Evolutionary conservation across 2,797 vertebrate genomes (phyloP).

Genomic region (Anguilla marmorata): DNA sequence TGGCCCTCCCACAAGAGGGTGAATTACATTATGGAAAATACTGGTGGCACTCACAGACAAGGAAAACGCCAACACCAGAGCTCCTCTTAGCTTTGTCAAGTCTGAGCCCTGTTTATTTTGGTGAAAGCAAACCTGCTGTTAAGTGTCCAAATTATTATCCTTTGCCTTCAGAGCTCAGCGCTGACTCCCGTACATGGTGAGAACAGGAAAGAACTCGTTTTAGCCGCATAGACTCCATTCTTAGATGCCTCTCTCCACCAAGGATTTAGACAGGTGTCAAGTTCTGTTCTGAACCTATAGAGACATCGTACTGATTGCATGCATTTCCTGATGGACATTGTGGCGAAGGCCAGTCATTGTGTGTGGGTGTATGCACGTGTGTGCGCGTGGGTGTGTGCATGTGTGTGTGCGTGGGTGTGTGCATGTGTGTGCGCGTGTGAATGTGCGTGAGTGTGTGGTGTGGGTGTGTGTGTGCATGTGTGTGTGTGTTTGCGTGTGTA

Average conservation of each 20-base stretch:
- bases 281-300: background rate
- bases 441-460: background rate
- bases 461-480: background rate
- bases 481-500: no score
- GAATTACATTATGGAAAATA: background rate
- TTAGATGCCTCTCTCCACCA: background rate
- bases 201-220: background rate
- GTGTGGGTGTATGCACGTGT: slow-evolving; percentile 10
- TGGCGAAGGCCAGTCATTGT: background rate
- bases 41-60: background rate
- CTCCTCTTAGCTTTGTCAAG: background rate
- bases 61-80: background rate
- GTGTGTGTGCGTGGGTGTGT: background rate
- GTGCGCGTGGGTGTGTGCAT: background rate
- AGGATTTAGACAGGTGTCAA: background rate
- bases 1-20: background rate
- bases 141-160: background rate
- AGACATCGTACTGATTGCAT: background rate
- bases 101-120: background rate
- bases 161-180: background rate
- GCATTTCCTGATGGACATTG: background rate
- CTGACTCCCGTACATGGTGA: background rate
- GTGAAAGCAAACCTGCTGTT: background rate
- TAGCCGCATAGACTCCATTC: background rate
- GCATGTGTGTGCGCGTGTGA: background rate